These are phyloP conservation scores for Pyrgilauda ruficollis DNA, from an alignment of 2,113 vertebrate species.

Conservation along the genomic window DNA sequence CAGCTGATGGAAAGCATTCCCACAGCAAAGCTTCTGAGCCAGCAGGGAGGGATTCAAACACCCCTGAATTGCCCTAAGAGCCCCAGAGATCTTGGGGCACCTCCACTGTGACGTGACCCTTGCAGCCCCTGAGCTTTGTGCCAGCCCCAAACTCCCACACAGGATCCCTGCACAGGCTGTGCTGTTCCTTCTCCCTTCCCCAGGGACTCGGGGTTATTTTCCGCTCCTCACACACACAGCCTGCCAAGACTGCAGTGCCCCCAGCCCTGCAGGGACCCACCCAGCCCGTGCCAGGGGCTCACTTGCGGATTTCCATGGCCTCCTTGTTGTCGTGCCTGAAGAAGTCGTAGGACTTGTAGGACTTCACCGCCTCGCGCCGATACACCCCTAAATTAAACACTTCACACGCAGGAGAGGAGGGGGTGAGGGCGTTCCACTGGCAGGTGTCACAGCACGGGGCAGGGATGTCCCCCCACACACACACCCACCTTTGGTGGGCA, in stretches of 20 bases:
- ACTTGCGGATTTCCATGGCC: constrained; percentile 98
- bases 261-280: fast-evolving
- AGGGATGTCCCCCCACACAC: fast-evolving
- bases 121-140: neutral
- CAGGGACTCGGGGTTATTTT: fast-evolving
- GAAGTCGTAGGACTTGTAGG: constrained; percentile 97
- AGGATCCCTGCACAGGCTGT: neutral
- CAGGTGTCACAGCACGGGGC: neutral
- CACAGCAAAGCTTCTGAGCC: neutral
- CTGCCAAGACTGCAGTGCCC: neutral
- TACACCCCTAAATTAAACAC: constrained; percentile 98
- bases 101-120: fast-evolving
- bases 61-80: neutral
- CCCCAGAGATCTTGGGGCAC: neutral
- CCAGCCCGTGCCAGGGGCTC: neutral
- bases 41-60: neutral
- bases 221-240: neutral
- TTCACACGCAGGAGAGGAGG: constrained; percentile 25
- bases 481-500: constrained; percentile 89
- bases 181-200: neutral
- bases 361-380: constrained; percentile 88
- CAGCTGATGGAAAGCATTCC: neutral
- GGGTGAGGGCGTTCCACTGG: neutral
- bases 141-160: fast-evolving
- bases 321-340: constrained; percentile 96